A percentile compares a stretch with the other conserved stretches of the same genome.
phyloP scores from a whole-genome alignment of 2,888 invertebrate genomes.

The Eupithecia subumbrata region DNA sequence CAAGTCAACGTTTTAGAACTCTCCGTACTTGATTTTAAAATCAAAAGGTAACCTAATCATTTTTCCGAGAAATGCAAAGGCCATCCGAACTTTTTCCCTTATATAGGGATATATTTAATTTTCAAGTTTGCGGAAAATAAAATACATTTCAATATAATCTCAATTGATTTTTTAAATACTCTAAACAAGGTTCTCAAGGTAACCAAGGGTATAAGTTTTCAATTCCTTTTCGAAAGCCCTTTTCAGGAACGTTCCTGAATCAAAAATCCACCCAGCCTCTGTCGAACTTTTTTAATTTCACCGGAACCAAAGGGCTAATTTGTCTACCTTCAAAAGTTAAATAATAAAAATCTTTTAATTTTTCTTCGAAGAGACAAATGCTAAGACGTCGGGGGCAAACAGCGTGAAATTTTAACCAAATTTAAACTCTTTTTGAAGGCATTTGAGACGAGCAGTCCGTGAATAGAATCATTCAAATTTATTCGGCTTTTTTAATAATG shows the following conservation, averaged over 20 bases:
- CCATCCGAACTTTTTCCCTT: background rate
- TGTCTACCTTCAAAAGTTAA: slow-evolving; percentile 53
- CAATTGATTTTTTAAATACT: no score
- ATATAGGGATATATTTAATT: no score
- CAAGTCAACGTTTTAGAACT: background rate
- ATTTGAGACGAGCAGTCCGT: slow-evolving; percentile 18
- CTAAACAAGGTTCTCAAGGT: background rate
- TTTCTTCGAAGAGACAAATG: slow-evolving; percentile 34
- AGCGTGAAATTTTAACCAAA: slow-evolving; percentile 43
- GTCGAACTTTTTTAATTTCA: slow-evolving; percentile 55
- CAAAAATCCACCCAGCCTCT: slow-evolving; percentile 6
- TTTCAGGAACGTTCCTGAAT: slow-evolving; percentile 18
- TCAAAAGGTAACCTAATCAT: background rate
- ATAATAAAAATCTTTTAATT: slow-evolving; percentile 38
- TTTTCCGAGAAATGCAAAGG: background rate
- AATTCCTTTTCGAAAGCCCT: background rate
- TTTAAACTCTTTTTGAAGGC: slow-evolving; percentile 33
- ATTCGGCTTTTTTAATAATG: background rate
- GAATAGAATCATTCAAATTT: background rate
- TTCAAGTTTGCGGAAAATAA: no score
- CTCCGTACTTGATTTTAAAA: background rate
- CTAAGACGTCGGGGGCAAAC: slow-evolving; percentile 32
- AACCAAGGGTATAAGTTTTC: background rate
- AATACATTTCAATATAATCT: no score
- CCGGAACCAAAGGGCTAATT: slow-evolving; percentile 64